Evolutionary conservation across 2,888 invertebrate species (phyloP).

Genomic region (Choreutis nemorana): DNA sequence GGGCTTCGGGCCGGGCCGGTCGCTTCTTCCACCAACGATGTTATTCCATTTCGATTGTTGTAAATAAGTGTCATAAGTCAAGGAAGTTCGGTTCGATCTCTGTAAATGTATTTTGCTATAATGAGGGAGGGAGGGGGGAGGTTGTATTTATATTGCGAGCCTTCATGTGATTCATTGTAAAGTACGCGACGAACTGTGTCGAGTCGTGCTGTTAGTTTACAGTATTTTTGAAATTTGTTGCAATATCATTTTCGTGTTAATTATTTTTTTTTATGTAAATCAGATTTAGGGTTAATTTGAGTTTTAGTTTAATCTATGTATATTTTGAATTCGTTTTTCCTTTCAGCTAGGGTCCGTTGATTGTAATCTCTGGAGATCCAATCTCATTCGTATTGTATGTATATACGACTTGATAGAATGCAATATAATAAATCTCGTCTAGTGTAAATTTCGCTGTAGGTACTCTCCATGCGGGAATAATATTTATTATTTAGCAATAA

Average conservation of each 20-base stretch:
- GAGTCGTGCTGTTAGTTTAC: constrained; percentile 5
- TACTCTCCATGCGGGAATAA: constrained; percentile 47
- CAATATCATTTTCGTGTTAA: constrained; percentile 57
- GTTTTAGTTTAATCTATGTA: constrained; percentile 49
- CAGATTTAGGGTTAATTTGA: constrained; percentile 46
- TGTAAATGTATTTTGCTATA: constrained; percentile 63
- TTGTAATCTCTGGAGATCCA: constrained; percentile 61
- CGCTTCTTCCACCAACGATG: constrained; percentile 55
- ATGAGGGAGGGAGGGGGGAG: constrained; percentile 6
- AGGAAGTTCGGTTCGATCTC: constrained; percentile 63
- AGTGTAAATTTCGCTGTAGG: constrained; percentile 60
- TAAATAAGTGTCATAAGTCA: constrained; percentile 64
- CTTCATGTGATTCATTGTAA: constrained; percentile 19
- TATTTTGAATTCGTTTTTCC: constrained; percentile 46
- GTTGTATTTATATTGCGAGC: constrained; percentile 18
- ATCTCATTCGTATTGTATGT: constrained; percentile 49
- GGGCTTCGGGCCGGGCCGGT: constrained; percentile 27
- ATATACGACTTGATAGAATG: constrained; percentile 45
- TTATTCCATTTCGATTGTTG: constrained; percentile 65
- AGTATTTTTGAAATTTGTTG: constrained; percentile 48
- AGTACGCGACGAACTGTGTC: constrained; percentile 1
- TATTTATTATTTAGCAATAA: constrained; percentile 66
- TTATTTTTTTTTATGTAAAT: constrained; percentile 55
- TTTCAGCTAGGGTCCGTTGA: constrained; percentile 40
- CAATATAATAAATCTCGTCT: constrained; percentile 56